Evolutionary conservation across 2,888 invertebrate genomes (phyloP).

Genomic region (Drosophila gaucha): DNA sequence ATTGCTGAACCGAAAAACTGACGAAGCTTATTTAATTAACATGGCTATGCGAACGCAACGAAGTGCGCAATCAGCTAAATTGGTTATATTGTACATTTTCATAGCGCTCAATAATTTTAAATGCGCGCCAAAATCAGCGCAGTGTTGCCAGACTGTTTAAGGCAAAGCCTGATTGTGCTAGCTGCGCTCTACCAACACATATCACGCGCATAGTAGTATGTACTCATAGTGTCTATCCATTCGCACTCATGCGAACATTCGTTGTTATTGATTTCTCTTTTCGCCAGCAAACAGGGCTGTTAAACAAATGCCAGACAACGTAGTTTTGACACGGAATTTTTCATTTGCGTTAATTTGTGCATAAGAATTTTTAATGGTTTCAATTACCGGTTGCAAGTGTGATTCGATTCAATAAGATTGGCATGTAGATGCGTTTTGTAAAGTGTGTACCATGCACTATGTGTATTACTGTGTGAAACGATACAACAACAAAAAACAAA

Average conservation of each 20-base stretch:
- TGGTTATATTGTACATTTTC: slow-evolving; percentile 13
- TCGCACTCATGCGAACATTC: slow-evolving; percentile 9
- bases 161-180: background rate
- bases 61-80: slow-evolving; percentile 29
- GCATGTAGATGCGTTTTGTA: slow-evolving; percentile 24
- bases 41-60: slow-evolving; percentile 51
- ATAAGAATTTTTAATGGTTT: slow-evolving; percentile 62
- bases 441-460: slow-evolving; percentile 49
- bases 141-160: slow-evolving; percentile 34
- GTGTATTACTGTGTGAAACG: slow-evolving; percentile 43
- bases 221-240: slow-evolving; percentile 7
- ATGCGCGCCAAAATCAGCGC: background rate
- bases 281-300: slow-evolving; percentile 47
- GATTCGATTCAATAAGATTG: slow-evolving; percentile 5
- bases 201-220: background rate
- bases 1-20: slow-evolving; percentile 52
- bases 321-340: slow-evolving; percentile 64
- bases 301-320: slow-evolving; percentile 53
- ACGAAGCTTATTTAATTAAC: slow-evolving; percentile 69
- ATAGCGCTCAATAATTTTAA: slow-evolving; percentile 9
- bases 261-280: slow-evolving; percentile 65
- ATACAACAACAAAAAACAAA: slow-evolving; percentile 31
- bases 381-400: slow-evolving; percentile 18
- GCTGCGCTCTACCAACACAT: slow-evolving; percentile 27
- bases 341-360: slow-evolving; percentile 52